Evolutionary conservation across 2,113 vertebrate genomes (phyloP).

Genomic region (Lepisosteus osseus): DNA sequence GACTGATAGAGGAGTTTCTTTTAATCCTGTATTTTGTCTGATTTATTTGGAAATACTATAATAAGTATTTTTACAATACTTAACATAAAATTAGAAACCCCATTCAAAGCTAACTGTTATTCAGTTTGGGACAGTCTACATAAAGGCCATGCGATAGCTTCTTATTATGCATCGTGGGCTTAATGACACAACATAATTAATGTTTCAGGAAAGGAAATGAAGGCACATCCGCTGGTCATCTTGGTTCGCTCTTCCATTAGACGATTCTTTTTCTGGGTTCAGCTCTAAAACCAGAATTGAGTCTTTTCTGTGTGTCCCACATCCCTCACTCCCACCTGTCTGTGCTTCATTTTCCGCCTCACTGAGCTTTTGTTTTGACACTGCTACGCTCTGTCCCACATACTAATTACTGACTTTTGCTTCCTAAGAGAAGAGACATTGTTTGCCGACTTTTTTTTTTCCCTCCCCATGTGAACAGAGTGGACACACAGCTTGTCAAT

Average conservation of each 20-base stretch:
- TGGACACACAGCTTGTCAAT: conserved; percentile 61
- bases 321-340: conserved; percentile 51
- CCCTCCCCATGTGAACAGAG: conserved; percentile 73
- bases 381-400: conserved; percentile 60
- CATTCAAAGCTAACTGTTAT: conserved; percentile 34
- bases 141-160: background rate
- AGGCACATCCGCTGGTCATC: conserved; percentile 35
- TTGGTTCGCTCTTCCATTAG: conserved; percentile 26
- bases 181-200: conserved; percentile 58
- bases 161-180: conserved; percentile 38
- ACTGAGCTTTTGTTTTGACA: conserved; percentile 64
- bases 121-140: background rate
- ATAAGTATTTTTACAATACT: conserved; percentile 20
- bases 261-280: conserved; percentile 42
- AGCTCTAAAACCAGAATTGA: conserved; percentile 20
- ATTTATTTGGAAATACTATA: no score
- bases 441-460: conserved; percentile 37
- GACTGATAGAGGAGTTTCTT: no score
- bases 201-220: conserved; percentile 46
- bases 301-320: conserved; percentile 26
- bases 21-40: no score
- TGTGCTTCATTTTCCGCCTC: conserved; percentile 64
- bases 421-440: conserved; percentile 47
- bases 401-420: conserved; percentile 76
- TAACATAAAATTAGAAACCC: conserved; percentile 47